A percentile compares a stretch with the other conserved stretches of the same genome.
Evolutionary conservation across 2,888 invertebrate species (phyloP).

Genomic region (Aphodius granarius): DNA sequence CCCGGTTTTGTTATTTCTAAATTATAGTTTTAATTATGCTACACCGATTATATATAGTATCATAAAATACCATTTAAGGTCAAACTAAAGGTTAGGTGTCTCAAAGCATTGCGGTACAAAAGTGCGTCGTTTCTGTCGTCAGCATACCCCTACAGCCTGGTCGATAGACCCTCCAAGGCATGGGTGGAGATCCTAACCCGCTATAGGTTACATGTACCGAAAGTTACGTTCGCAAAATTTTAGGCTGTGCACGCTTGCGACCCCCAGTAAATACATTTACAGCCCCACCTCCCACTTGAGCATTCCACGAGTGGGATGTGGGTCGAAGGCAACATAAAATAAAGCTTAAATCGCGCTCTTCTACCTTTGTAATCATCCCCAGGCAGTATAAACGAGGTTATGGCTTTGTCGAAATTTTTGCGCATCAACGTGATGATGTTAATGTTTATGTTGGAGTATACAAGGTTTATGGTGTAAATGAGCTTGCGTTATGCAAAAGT

Average conservation of each 20-base stretch:
- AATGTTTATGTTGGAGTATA: neutral
- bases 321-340: neutral
- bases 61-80: too few relatives aligned
- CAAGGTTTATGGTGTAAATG: neutral
- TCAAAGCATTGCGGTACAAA: neutral
- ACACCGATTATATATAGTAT: too few relatives aligned
- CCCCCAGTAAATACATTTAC: neutral
- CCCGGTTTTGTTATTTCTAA: too few relatives aligned
- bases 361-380: neutral
- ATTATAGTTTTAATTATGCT: too few relatives aligned
- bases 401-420: neutral
- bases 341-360: neutral
- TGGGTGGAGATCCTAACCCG: neutral
- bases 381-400: neutral
- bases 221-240: neutral
- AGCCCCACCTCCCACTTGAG: neutral
- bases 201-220: neutral
- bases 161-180: neutral
- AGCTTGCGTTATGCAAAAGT: neutral
- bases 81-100: neutral
- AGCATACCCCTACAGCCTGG: neutral
- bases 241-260: neutral
- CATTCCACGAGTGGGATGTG: neutral
- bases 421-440: neutral
- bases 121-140: slow-evolving; percentile 21